Base-by-base conservation (phyloP, 2,888 invertebrate species). In the Hydrotaea cyrtoneurina region DNA sequence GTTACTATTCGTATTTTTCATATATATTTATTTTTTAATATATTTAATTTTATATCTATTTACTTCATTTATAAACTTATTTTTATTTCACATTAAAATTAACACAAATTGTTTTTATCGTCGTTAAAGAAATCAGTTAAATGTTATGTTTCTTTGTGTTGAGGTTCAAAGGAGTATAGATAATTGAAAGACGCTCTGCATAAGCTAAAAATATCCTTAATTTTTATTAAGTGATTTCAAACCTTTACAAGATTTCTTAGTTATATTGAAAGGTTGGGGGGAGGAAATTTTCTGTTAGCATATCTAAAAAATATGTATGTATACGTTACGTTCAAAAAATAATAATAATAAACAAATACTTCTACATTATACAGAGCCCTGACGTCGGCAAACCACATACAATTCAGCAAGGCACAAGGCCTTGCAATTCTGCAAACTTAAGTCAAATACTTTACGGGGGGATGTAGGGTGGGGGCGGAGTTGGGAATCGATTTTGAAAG, bases 161-260 rank as follows among this genome's bases (percentile, higher is more conserved):
- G 50, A 50, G 50, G 50, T 59, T 59, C 59, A 21, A 23, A 59
- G 23, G 23, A 79, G 79, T 72, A 77, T 76, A 53, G 57, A 53
- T 64, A 79, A 69, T 78, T 79, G 66, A 76, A 83, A 43, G 46
- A 66, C 66, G 21, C 79, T 82, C 76, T 81, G 73, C 66, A 77
- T 85, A 82, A 85, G 81, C 82, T 85, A 80, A 79, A 76, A 73
- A 59, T 57, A 72, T 76, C 75, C 74, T 74, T 85, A 80, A 77
- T 74, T 77, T 82, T 80, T 85, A 76, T 79, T 79, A 79, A 76
- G 76, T 79, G 78, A 76, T 78, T 19, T 19, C 74, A 82, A 85
- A 85, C 77, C 82, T 81, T 79, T 82, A 85, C 85, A 85, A 82
- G 77, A 85, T 82, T 83, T 80, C 31, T 73, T 75, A 80, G 75